Evolutionary conservation across 2,888 invertebrate species (phyloP).

Genomic region (Petrolisthes cinctipes): DNA sequence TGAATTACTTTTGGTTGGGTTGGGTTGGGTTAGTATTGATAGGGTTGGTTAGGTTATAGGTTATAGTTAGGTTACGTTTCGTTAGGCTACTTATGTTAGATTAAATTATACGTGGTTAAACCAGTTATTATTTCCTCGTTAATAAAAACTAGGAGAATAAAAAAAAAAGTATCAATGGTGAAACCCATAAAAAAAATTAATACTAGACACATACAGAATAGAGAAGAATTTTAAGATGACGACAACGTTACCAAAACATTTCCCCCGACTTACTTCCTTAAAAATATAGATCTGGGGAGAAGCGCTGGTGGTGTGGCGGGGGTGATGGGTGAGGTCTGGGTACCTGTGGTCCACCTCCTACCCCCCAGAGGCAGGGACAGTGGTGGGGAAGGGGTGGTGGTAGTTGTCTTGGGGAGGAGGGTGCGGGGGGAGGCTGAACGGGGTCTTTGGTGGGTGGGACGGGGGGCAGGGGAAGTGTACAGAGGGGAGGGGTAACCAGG

Average conservation of each 20-base stretch:
- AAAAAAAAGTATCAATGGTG: too few relatives aligned
- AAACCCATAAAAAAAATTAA: too few relatives aligned
- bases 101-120: background rate
- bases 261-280: slow-evolving; percentile 38
- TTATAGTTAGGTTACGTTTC: too few relatives aligned
- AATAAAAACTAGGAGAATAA: too few relatives aligned
- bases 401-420: background rate
- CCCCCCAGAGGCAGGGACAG: slow-evolving; percentile 36
- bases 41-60: too few relatives aligned
- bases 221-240: background rate
- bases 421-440: slow-evolving; percentile 10
- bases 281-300: slow-evolving; percentile 34
- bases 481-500: slow-evolving; percentile 3
- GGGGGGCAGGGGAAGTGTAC: background rate
- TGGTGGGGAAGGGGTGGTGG: slow-evolving; percentile 20
- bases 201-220: background rate
- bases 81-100: too few relatives aligned
- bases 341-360: slow-evolving; percentile 27
- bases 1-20: too few relatives aligned
- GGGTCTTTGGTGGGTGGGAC: background rate
- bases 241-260: too few relatives aligned
- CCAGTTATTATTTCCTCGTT: too few relatives aligned
- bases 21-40: too few relatives aligned
- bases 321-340: slow-evolving; percentile 25
- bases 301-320: slow-evolving; percentile 41